Percentiles rank a stretch among this genome's conserved stretches.
phyloP scores from a whole-genome alignment of 1,140 invertebrate species.

The Caenorhabditis remanei region DNA sequence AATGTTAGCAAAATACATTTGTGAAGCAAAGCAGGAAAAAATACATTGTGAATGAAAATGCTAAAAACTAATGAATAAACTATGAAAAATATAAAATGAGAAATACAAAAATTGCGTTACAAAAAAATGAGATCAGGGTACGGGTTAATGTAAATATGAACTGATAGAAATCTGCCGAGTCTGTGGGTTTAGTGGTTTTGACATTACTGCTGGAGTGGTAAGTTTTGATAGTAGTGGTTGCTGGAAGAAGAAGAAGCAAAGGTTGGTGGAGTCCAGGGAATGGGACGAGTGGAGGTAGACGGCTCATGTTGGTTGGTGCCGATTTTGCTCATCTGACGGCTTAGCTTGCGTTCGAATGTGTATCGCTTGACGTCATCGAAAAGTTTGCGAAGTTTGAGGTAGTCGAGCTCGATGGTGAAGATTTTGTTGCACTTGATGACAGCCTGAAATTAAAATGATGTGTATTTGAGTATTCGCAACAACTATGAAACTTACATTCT shows the following conservation, averaged over 20 bases:
- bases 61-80: neutral
- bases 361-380: slow-evolving; percentile 11
- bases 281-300: neutral
- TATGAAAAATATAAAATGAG: neutral
- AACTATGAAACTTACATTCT: neutral
- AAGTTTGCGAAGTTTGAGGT: neutral
- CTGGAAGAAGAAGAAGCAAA: neutral
- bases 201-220: too few relatives aligned
- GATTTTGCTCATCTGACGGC: neutral
- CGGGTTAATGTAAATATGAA: slow-evolving; percentile 2
- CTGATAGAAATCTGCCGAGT: neutral
- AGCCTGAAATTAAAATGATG: neutral
- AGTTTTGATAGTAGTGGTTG: too few relatives aligned
- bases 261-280: neutral
- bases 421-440: slow-evolving; percentile 4
- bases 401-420: slow-evolving; percentile 17
- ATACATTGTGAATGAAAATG: neutral
- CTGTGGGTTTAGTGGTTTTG: too few relatives aligned
- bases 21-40: neutral
- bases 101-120: neutral
- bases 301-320: neutral
- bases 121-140: slow-evolving; percentile 30
- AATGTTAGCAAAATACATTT: too few relatives aligned
- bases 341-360: slow-evolving; percentile 42
- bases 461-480: neutral